Base-by-base conservation (phyloP, 2,113 vertebrate genomes). In the Saimiri boliviensis region DNA sequence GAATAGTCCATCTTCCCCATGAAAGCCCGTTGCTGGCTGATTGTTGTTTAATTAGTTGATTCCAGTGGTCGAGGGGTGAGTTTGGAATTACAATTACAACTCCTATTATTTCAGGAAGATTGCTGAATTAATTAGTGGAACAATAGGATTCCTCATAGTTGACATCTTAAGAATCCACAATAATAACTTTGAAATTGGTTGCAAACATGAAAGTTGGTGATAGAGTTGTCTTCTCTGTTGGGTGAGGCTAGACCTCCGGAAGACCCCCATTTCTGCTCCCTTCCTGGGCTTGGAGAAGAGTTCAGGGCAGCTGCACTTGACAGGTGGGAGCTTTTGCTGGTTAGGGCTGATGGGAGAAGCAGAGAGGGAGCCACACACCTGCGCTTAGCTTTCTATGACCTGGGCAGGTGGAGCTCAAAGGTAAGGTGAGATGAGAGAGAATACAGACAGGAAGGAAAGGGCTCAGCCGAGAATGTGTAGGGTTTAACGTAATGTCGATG, bases 41-140 rank as follows among this genome's bases (percentile, higher is more conserved):
- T 98, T 98, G 98, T 98, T 98, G 98, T 98, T 99, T 99, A 99
- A 98, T 99, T 98, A 98, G 98, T 98, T 98, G 98, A 98, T 98
- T 98, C 98, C 98, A 98, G 98, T 98, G 98, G 98, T 99, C 85
- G 95, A 98, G 96, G 98, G 98, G 98, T 98, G 98, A 99, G 98
- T 97, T 97, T 97, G 95, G 98, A 98, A 98, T 98, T 97, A 97
- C 97, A 98, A 98, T 98, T 95, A 98, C 94, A 93, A 83, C 96
- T 97, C 93, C 97, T 98, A 97, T 98, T 98, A 98, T 99, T 98
- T 98, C 97, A 91, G 89, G 40, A 94, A 98, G 98, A 98, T 98
- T 97, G 98, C 98, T 0, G 96, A 98, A 98, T 98, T 99, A 98
- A 98, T 98, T 98, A 98, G 98, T 92, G 97, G 96, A 97, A 98